These are phyloP conservation scores for Gobio gobio DNA, from an alignment of 2,113 vertebrate genomes.

Conservation along the genomic window DNA sequence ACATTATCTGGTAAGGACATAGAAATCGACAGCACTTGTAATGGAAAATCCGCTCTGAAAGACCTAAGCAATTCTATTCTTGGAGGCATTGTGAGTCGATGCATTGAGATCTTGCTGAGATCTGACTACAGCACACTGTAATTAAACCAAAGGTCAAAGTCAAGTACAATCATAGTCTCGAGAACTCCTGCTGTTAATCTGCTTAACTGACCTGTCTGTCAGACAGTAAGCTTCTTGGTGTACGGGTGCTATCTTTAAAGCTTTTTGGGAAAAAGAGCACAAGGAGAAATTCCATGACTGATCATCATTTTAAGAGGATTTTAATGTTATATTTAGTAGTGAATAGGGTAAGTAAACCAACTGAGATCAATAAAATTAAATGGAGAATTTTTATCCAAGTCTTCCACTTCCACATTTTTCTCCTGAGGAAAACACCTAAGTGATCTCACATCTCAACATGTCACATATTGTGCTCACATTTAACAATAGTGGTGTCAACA, in stretches of 20 bases:
- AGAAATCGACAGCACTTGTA: background rate
- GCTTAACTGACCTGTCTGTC: constrained; percentile 6
- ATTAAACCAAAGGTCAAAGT: constrained; percentile 30
- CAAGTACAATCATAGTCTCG: constrained; percentile 17
- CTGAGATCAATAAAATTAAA: background rate
- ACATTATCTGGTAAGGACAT: background rate
- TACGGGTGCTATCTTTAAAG: constrained; percentile 1
- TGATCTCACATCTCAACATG: background rate
- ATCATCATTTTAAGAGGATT: background rate
- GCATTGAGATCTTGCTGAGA: constrained; percentile 5
- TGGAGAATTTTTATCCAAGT: background rate
- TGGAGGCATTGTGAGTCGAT: background rate
- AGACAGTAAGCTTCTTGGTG: constrained; percentile 25
- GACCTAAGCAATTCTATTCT: constrained; percentile 8
- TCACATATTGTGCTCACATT: background rate
- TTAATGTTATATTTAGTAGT: background rate
- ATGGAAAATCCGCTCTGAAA: background rate
- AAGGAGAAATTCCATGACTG: background rate
- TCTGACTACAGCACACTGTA: background rate
- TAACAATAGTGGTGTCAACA: too few relatives aligned
- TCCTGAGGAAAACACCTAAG: too few relatives aligned
- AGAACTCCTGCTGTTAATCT: constrained; percentile 32
- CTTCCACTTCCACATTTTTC: background rate
- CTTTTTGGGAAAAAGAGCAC: background rate
- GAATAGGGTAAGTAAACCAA: background rate